Evolutionary conservation across 2,113 vertebrate species (phyloP).

Genomic region (Cyanoderma ruficeps): DNA sequence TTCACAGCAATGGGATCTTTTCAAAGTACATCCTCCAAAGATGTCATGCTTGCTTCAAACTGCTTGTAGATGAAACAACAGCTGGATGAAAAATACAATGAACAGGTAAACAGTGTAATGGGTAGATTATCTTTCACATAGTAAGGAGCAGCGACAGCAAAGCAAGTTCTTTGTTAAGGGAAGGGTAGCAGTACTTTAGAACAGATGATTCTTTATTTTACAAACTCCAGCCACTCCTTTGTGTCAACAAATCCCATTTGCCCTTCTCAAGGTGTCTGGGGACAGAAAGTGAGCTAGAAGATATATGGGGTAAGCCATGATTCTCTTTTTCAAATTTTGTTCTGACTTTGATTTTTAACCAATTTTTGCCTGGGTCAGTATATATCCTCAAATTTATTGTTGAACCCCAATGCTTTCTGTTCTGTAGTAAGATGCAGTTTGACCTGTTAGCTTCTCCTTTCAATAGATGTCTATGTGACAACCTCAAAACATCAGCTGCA

Average conservation of each 20-base stretch:
- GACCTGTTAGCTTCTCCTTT: background rate
- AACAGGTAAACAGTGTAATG: background rate
- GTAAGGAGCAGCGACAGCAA: background rate
- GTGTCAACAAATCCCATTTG: background rate
- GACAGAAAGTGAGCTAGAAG: background rate
- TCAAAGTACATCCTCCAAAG: background rate
- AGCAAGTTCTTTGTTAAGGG: background rate
- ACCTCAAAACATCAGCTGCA: background rate
- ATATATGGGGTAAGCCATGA: background rate
- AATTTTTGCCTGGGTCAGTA: background rate
- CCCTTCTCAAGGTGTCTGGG: background rate
- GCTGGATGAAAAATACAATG: background rate
- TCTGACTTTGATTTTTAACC: background rate
- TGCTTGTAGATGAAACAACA: background rate
- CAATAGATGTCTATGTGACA: background rate
- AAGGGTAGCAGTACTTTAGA: background rate
- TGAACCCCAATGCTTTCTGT: background rate
- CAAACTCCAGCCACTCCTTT: background rate
- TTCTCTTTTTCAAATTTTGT: background rate
- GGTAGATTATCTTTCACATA: background rate
- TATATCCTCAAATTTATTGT: background rate
- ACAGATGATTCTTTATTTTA: background rate
- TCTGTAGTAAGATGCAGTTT: background rate
- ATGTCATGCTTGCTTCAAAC: background rate
- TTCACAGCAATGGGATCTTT: background rate